phyloP scores from a whole-genome alignment of 2,888 invertebrate genomes.

The Sussaba pulchella region DNA sequence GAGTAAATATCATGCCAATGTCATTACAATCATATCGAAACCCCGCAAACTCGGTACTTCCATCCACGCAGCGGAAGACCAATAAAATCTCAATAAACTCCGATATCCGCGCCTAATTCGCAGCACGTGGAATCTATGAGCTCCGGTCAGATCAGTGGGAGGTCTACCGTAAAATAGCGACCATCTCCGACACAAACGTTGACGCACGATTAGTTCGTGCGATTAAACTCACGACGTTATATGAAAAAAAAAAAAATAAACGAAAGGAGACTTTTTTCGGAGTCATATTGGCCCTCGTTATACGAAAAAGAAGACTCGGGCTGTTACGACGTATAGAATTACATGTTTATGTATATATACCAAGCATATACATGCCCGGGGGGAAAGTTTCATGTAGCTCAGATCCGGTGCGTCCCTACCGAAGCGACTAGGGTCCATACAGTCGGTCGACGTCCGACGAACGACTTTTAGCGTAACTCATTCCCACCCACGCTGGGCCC shows the following conservation, averaged over 20 bases:
- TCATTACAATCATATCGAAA: too few relatives aligned
- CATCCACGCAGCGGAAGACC: too few relatives aligned
- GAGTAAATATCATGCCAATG: neutral
- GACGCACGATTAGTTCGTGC: neutral
- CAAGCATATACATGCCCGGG: conserved; percentile 3
- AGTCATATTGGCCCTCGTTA: neutral
- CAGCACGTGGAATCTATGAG: conserved; percentile 9
- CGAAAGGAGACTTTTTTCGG: neutral
- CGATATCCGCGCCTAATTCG: too few relatives aligned
- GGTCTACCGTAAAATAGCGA: too few relatives aligned
- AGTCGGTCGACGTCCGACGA: conserved; percentile 54
- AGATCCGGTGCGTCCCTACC: conserved; percentile 61
- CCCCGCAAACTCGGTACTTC: too few relatives aligned
- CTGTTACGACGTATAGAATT: conserved; percentile 29
- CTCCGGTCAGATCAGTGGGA: neutral
- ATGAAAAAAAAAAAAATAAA: neutral
- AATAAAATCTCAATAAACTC: too few relatives aligned
- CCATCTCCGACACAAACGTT: too few relatives aligned
- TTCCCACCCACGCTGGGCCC: conserved; percentile 70
- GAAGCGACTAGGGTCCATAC: conserved; percentile 13
- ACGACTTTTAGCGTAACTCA: conserved; percentile 71
- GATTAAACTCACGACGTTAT: neutral
- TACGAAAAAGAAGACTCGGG: conserved; percentile 7
- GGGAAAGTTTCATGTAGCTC: conserved; percentile 36
- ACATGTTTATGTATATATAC: conserved; percentile 34